Base-by-base conservation (phyloP, 2,797 vertebrate species). In the Triplophysa yarkandensis region DNA sequence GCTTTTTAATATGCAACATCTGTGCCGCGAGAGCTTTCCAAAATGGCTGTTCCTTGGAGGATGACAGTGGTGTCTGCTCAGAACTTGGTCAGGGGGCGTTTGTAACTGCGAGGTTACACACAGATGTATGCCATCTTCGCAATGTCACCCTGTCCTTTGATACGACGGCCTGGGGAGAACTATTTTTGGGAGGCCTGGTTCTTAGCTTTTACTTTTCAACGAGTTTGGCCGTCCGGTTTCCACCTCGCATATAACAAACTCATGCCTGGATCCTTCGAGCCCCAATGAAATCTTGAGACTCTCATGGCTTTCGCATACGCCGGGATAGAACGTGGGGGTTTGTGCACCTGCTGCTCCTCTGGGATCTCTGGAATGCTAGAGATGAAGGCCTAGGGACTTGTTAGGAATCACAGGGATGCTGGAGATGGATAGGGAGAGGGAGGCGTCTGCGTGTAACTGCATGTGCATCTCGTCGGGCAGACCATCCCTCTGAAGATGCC, bases 1-100 rank as follows among this genome's bases (percentile, higher is more conserved):
- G 92, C 89, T 92, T 93, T 92, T 92, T 93, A 91, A 93, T 92
- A 93, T 92, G 92, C 91, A 93, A 93, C 92, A 93, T 93, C 92
- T 94, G 92, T 93, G 92, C 90, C 88, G 85, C 88, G 90, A 90
- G 88, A 91, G 88, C 86, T 83, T 89, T 93, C 92, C 92, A 94
- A 93, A 94, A 93, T 91, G 92, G 91, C 92, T 92, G 91, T 88
- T 93, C 92, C 92, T 92, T 87, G 87, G 92, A 94, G 92, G 90
- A 90, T 88, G 90, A 90, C 87, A 87, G 85, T 82, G 86, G 90
- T 91, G 89, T 92, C 91, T 92, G 91, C 90, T 92, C 85, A 89
- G 64, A 91, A 91, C 89, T 90, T 91, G 83, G 86, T 89, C 88
- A 87, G 85, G 90, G 91, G 89, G 86, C 87, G 86, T 89, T 90